Base-by-base conservation (phyloP, 2,888 invertebrate genomes). In the Hirtodrosophila histrioides region DNA sequence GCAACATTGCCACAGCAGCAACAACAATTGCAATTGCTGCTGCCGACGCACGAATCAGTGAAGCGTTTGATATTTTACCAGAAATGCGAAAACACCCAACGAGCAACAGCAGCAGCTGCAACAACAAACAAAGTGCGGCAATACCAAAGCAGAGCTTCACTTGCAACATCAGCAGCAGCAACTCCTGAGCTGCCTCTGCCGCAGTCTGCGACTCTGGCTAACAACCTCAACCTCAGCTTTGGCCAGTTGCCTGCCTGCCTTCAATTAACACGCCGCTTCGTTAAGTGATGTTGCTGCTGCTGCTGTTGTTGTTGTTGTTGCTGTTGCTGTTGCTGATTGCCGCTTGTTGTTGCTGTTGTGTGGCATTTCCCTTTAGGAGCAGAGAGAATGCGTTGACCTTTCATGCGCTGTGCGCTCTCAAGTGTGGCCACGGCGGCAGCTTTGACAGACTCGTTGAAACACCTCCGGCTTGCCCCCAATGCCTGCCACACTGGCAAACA, bases 201-300 rank as follows among this genome's bases (percentile, higher is more conserved):
- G 17, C 35, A 40, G 48, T 3, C 27, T 36, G 43, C 2, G 40
- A 45, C 12, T 27, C 56, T 76, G 77, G 73, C 73, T 77, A 74
- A 72, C 74, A 67, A 77, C 54, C 61, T 74, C 56, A 77, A 62
- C 61, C 73, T 72, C 78, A 72, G 74, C 78, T 72, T 74, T 77
- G 74, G 78, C 74, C 74, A 77, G 74, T 77, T 73, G 85, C 69
- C 77, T 83, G 88, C 55, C 63, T 88, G 87, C 88, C 87, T 84
- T 88, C 88, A 84, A 84, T 84, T 84, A 84, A 88, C 84, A 88
- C 84, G 86, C 88, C 72, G 88, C 84, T 83, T 82, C 82, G 81
- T 78, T 78, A 78, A 74, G 69, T 60, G 74, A 54, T 69, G 84
- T 75, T 82, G 82, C 50, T 33, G 61, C 12, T 53, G 84, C 72